Evolutionary conservation across 2,113 vertebrate species (phyloP), one percentile per base, ranked within the genome.

Genomic region (Callionymus lyra): DNA sequence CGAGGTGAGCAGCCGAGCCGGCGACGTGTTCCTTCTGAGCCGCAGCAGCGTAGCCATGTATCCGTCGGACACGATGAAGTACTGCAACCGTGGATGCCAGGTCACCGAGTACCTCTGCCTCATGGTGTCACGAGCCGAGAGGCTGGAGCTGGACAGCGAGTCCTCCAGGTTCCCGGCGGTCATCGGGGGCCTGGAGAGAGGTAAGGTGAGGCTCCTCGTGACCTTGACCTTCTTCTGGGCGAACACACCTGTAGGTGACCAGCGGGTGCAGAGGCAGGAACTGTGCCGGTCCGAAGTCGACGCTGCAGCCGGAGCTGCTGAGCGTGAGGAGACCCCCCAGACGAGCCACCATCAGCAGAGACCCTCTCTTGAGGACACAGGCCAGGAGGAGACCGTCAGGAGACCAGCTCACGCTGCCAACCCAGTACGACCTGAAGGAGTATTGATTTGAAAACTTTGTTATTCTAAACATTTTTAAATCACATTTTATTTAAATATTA

Each of bases 191-290:
- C 94, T 97, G 65, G 1, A 67, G 49, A 65, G 2, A 42, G 16
- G 6, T 38, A 34, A 63, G 10, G 33, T 34, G 10, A n/a, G 10
- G 10, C n/a, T 2, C 10, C 9, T 9, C 9, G 33, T 47, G 18
- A 13, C 53, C 39, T 76, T 42, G 80, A 64, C 66, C 72, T 34
- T 61, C 74, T 63, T 67, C 33, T 34, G 5, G 8, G 34, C 12
- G 2, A 31, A 36, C 35, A 11, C 75, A 98, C 95, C 91, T 83
- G 73, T 84, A 92, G 15, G 86, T 92, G 77, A 98, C 87, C 9
- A 95, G 82, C 1, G 94, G 95, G 72, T 97, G 92, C 53, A 99
- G 79, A 13, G 93, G 92, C 58, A 97, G 87, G 76, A 95, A 97
- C 55, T 97, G 88, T 46, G 92, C 92, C 12, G 94, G 90, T 35